These are phyloP conservation scores for Tiliacea aurago DNA, from an alignment of 2,888 invertebrate species.

Conservation along the genomic window DNA sequence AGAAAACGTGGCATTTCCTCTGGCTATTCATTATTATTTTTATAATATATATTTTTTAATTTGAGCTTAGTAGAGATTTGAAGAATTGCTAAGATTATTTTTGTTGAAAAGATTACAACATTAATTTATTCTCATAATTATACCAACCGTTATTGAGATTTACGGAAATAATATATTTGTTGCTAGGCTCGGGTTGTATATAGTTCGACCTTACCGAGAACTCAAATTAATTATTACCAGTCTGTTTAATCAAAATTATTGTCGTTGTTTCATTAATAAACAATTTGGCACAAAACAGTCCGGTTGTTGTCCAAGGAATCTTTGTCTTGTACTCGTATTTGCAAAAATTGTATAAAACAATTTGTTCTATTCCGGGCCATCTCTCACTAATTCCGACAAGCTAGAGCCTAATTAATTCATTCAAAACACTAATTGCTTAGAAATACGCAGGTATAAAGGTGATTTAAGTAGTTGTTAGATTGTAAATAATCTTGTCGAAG, in stretches of 20 bases:
- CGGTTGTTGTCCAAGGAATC: background rate
- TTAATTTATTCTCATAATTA: constrained; percentile 16
- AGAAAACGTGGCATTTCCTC: constrained; percentile 5
- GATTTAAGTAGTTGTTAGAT: background rate
- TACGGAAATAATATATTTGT: constrained; percentile 25
- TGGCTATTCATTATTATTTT: constrained; percentile 1
- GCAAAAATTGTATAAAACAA: background rate
- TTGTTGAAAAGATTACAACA: constrained; percentile 14
- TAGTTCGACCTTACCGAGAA: background rate
- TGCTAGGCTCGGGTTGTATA: constrained; percentile 1
- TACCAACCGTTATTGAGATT: background rate
- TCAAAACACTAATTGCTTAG: background rate
- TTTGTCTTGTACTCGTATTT: constrained; percentile 16
- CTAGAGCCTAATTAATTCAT: background rate
- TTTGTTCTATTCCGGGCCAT: background rate
- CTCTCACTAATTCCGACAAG: background rate
- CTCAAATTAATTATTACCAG: constrained; percentile 15
- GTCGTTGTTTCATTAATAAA: constrained; percentile 12
- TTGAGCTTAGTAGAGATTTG: background rate
- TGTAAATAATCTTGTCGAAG: background rate
- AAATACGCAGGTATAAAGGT: background rate
- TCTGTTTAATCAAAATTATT: constrained; percentile 18
- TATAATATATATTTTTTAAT: constrained; percentile 1
- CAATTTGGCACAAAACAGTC: background rate
- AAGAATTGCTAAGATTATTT: constrained; percentile 9